Base-by-base conservation (phyloP, 2,888 invertebrate species). In the Drosophila demipolita region DNA sequence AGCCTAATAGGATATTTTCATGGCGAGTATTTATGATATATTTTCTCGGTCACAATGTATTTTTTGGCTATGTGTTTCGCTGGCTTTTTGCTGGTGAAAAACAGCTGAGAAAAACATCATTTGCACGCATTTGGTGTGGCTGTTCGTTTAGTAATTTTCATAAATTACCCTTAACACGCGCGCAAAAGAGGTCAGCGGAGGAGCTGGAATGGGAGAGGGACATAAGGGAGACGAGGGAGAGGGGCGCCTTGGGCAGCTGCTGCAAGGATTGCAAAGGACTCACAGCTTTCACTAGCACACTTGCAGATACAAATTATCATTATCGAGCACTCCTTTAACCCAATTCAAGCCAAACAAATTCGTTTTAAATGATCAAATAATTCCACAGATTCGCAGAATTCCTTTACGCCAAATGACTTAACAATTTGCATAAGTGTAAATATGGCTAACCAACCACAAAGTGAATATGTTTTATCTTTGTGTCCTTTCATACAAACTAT, bases 101-200 rank as follows among this genome's bases (percentile, higher is more conserved):
- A 23, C 40, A 54, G 45, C 71, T 71, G 72, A 66, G 64, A 62
- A 71, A 76, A 71, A 80, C 84, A 87, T 80, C 72, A 90, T 90
- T 90, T 89, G 82, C 90, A 90, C 87, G 90, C 90, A 86, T 86
- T 86, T 66, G 66, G 70, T 70, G 78, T 72, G 68, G 75, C 36
- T 54, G 53, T 17, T 82, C 90, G 90, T 82, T 86, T 89, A 84
- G 90, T 82, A 78, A 90, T 87, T 86, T 90, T 86, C 89, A 90
- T 86, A 84, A 90, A 86, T 90, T 89, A 84, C 80, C 87, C 76
- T 75, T 73, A 65, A 83, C 72, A 75, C 66, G 62, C 67, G 66
- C 66, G 64, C 66, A 67, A 71, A 78, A 36, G 20, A 42, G 11
- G 70, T 61, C 77, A 29, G 26, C 20, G 12, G 6, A 23, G 32